Evolutionary conservation across 2,113 vertebrate genomes (phyloP), one percentile per base, ranked within the genome.

Genomic region (Forbesichthys agassizii): DNA sequence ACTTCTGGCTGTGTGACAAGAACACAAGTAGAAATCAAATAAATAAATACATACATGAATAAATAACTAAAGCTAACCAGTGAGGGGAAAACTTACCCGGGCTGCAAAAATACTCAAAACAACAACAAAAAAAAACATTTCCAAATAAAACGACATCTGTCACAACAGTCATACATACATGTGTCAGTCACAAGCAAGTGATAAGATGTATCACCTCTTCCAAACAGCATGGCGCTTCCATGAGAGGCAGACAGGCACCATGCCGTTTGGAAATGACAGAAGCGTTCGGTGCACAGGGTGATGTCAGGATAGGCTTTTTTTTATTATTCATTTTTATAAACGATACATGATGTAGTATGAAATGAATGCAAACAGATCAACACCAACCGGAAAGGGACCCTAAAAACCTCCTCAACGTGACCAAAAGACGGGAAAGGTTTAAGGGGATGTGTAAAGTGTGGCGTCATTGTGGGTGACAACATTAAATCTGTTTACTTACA

Each of bases 281-380:
- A 78, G 88, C 73, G 62, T 81, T 58, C 57, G 75, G 8, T 11
- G 18, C 57, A 56, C 71, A 70, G 57, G 59, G 81, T 85, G 83
- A 82, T 61, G 65, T 81, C 73, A 65, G 68, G 73, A 77, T 69
- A 86, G 66, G 59, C 27, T 27, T 27, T 78, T 83, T 75, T 57
- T 42, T 42, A 1, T 5, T 42, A 8, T 42, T 42, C 7, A 6
- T 42, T 42, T 42, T 42, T 42, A 42, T 27, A 27, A 27, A 27
- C 27, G 49, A 63, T 48, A 85, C 74, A 76, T 77, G 84, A 93
- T 94, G 94, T 86, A 89, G 90, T 68, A 93, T 94, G 94, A 93
- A 90, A 94, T 95, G 93, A 90, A 84, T 77, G 88, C 63, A 91
- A 90, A 92, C 89, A 93, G 84, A 75, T 91, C 69, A 46, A 81